A percentile compares a stretch with the other conserved stretches of the same genome.
Conservation (phyloP, 1,140 invertebrate genomes). For the Oedothorax gibbosus region DNA sequence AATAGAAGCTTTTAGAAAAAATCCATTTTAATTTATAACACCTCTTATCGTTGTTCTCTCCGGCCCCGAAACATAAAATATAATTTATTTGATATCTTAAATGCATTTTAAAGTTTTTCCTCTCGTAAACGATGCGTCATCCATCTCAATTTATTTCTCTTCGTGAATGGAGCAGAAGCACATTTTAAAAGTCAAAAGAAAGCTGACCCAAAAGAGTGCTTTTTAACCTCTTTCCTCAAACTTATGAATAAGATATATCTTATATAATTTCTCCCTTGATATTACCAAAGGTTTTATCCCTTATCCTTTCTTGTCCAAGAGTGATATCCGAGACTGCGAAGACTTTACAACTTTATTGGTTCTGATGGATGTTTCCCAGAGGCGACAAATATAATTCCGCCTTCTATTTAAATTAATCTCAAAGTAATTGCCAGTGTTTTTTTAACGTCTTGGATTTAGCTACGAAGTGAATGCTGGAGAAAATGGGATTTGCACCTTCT, state of each 20-base stretch:
- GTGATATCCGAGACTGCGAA: not conserved
- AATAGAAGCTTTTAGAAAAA: not conserved
- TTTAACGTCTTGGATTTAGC: not conserved
- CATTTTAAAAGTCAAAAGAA: conserved; percentile 36
- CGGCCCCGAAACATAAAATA: conserved; percentile 5
- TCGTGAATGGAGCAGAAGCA: conserved; percentile 20
- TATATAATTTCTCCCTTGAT: conserved; percentile 30
- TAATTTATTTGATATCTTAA: conserved; percentile 52
- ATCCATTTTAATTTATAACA: not conserved
- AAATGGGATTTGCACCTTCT: too few species aligned
- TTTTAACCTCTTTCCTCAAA: conserved; percentile 22
- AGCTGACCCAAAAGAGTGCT: conserved; percentile 16
- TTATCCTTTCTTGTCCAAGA: not conserved
- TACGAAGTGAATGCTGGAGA: too few species aligned
- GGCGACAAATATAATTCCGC: conserved; percentile 19
- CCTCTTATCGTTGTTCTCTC: conserved; percentile 24
- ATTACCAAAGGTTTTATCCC: conserved; percentile 14
- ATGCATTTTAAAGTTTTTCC: conserved; percentile 52
- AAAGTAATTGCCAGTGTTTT: conserved; percentile 12
- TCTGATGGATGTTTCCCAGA: conserved; percentile 25
- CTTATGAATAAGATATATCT: conserved; percentile 55
- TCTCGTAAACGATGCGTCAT: conserved; percentile 52
- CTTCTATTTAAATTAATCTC: conserved; percentile 30
- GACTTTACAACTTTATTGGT: conserved; percentile 34
- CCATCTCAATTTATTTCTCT: conserved; percentile 56